Evolutionary conservation across 2,888 invertebrate genomes (phyloP), one percentile per base, ranked within the genome.

Genomic region (Tanypteryx hageni): DNA sequence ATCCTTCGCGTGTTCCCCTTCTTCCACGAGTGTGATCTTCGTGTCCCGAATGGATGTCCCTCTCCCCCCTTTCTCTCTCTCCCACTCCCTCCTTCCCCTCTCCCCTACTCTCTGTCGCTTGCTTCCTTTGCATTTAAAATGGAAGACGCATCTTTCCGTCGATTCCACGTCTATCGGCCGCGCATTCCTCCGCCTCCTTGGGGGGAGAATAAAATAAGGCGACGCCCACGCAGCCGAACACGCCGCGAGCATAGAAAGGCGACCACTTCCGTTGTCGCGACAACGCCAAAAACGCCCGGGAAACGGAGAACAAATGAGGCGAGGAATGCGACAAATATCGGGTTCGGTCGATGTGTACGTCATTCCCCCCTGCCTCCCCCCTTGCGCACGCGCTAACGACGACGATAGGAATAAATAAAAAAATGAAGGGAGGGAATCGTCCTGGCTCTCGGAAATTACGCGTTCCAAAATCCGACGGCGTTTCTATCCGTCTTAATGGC

Each of bases 101-200:
- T 11, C 44, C 10, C 56, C 16, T 16, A 44, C 57, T n/a, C 18
- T 1, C 18, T 56, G 83, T 18, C 83, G 85, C 64, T 85, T 57
- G 64, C 89, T 68, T 64, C 89, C 61, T 31, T 64, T 89, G 89
- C 64, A 89, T 89, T 89, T 68, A 64, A 89, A 76, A 89, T 89
- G 89, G 44, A 68, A 31, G 86, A 86, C 61, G 86, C 86, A 16
- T 22, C 31, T 85, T 61, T 61, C 31, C 64, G 89, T 89, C 89
- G 89, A 68, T 89, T 89, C 89, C 89, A 89, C 89, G 89, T 89
- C 89, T 44, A 89, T 89, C 61, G 58, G 16, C 86, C 61, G 27
- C 86, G 89, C 89, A 89, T 89, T 89, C 89, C 89, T 68, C 22
- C 68, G 68, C n/a, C 85, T 85, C 85, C 57, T 58, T n/a, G 61